Evolutionary conservation across 2,797 vertebrate species (phyloP), one percentile per base, ranked within the genome.

Genomic region (Poeciliopsis paucimaculata): DNA sequence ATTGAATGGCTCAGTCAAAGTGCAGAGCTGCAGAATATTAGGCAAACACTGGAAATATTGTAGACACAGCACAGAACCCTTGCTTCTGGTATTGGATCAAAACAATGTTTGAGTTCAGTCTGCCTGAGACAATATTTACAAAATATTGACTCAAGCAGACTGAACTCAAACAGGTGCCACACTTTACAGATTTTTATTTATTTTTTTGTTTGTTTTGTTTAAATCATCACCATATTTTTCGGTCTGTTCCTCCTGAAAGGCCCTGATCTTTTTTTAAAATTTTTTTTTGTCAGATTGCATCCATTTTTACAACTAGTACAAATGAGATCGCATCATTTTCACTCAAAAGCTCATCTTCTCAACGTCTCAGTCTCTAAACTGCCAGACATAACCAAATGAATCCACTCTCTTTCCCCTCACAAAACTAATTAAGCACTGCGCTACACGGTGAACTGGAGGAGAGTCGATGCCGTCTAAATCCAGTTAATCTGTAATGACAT

Each of bases 401-500:
- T 82, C 43, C 36, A 26, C 41, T 31, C 46, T n/a, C n/a, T 5
- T 12, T 4, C 3, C 53, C 49, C 51, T n/a, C 78, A 77, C 78
- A 77, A 41, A 74, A 41, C 72, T 41, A 36, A 76, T 82, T 64
- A 80, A 79, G 75, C 0, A 4, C 20, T 2, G 4, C 49, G 64
- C 75, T 80, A 41, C 68, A n/a, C 72, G 26, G 62, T 60, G 53
- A 41, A 83, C 73, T 76, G 75, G 41, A 28, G 75, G 41, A 28
- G 68, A 39, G 1, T 74, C 70, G 53, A 76, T 31, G 72, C 26
- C 62, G 4, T 71, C 39, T 57, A 39, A 75, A 75, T 15, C 71
- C 53, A 51, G 49, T 73, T 74, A 31, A 75, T 81, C 46, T 79
- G 53, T 55, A 64, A 46, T 74, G 70, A 73, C 13, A 73, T 77